These are phyloP conservation scores for Microctonus hyperodae DNA, from an alignment of 2,888 invertebrate genomes.

Conservation along the genomic window DNA sequence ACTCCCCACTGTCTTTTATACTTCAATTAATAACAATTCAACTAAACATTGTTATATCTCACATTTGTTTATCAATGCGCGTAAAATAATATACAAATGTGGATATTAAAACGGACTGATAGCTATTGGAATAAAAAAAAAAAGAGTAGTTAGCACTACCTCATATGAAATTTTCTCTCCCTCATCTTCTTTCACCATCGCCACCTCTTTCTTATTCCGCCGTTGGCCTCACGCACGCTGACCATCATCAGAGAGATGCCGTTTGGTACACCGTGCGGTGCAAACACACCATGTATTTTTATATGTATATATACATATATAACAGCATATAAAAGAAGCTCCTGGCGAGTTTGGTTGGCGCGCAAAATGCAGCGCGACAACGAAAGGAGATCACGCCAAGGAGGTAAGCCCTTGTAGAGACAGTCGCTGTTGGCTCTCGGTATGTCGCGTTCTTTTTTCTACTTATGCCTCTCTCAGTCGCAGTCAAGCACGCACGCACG, in stretches of 20 bases:
- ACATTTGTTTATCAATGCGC: too few relatives aligned
- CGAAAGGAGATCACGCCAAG: constrained; percentile 48
- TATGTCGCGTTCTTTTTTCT: constrained; percentile 40
- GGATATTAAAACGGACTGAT: constrained; percentile 14
- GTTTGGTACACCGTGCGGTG: constrained; percentile 11
- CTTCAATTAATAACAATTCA: too few relatives aligned
- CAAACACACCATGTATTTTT: too few relatives aligned
- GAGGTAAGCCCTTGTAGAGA: constrained; percentile 48
- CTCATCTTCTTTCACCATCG: neutral
- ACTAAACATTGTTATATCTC: neutral
- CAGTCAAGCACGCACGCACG: constrained; percentile 27
- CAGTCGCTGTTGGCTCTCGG: constrained; percentile 37
- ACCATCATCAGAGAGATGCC: constrained; percentile 12
- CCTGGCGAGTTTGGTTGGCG: constrained; percentile 28
- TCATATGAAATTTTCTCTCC: too few relatives aligned
- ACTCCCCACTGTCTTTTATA: neutral
- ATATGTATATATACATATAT: neutral
- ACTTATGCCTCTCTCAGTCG: constrained; percentile 30
- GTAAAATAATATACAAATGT: constrained; percentile 5
- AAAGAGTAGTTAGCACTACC: too few relatives aligned
- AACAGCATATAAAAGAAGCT: constrained; percentile 23
- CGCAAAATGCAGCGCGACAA: constrained; percentile 35
- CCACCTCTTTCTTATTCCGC: neutral
- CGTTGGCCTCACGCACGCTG: neutral
- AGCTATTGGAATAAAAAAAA: neutral